These are phyloP conservation scores for Heliothis subflexa DNA, from an alignment of 1,140 invertebrate species.

Conservation along the genomic window DNA sequence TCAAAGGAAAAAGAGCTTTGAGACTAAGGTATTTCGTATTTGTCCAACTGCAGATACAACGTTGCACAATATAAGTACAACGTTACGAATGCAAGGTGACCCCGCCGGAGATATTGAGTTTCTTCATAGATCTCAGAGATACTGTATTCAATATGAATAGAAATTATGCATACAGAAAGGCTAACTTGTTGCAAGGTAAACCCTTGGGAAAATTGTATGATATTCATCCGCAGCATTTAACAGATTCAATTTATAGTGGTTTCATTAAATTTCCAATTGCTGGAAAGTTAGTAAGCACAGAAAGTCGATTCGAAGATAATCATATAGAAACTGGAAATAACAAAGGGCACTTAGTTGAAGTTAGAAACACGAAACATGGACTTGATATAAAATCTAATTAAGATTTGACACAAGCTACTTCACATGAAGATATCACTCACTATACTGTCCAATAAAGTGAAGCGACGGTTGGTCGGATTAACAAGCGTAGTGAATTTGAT, in stretches of 20 bases:
- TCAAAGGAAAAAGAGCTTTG: constrained; percentile 62
- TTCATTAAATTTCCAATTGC: constrained; percentile 10
- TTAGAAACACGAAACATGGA: not conserved
- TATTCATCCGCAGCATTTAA: constrained; percentile 4
- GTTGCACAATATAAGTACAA: constrained; percentile 58
- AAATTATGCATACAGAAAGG: constrained; percentile 28
- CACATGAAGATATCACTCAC: constrained; percentile 15
- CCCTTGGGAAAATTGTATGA: constrained; percentile 16
- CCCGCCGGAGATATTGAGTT: constrained; percentile 59
- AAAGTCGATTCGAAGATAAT: not conserved
- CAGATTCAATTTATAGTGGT: not conserved
- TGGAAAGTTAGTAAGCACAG: not conserved
- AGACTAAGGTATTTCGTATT: constrained; percentile 36
- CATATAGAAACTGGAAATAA: not conserved
- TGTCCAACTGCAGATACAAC: constrained; percentile 49
- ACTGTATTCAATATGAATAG: constrained; percentile 31
- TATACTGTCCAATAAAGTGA: constrained; percentile 9
- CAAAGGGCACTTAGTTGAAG: not conserved
- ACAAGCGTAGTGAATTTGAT: constrained; percentile 33
- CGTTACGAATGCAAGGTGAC: constrained; percentile 69
- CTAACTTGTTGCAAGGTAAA: constrained; percentile 30
- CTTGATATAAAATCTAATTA: not conserved
- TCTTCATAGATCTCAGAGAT: constrained; percentile 52
- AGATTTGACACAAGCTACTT: not conserved
- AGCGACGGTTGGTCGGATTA: constrained; percentile 22